Conservation (phyloP, 2,113 vertebrate species). For the Gopherus flavomarginatus region DNA sequence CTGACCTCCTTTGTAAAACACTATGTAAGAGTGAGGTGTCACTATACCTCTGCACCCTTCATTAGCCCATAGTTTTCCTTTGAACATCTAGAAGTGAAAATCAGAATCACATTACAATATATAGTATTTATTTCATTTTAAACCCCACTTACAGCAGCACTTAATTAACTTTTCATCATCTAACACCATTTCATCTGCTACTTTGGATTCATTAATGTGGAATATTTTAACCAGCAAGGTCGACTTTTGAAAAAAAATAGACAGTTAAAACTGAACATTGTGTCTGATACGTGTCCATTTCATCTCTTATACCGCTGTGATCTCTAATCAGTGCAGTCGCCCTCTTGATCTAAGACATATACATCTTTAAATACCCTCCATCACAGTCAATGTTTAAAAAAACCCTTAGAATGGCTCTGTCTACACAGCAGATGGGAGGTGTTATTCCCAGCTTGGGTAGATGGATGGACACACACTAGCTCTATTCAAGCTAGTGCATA, state of each 20-base stretch:
- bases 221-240: background rate
- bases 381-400: too few relatives aligned
- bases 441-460: too few relatives aligned
- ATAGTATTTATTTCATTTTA: background rate
- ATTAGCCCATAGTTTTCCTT: background rate
- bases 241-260: too few relatives aligned
- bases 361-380: background rate
- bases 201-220: background rate
- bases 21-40: too few relatives aligned
- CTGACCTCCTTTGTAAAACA: too few relatives aligned
- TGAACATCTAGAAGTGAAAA: background rate
- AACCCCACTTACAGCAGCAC: background rate
- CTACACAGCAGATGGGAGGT: too few relatives aligned
- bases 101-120: background rate
- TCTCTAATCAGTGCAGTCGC: background rate
- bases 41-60: too few relatives aligned
- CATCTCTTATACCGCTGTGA: background rate
- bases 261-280: background rate
- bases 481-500: too few relatives aligned
- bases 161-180: background rate
- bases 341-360: background rate
- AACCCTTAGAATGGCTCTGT: too few relatives aligned
- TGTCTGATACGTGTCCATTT: background rate
- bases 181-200: background rate
- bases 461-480: too few relatives aligned